phyloP scores from a whole-genome alignment of 1,140 invertebrate genomes.

The Spodoptera frugiperda region DNA sequence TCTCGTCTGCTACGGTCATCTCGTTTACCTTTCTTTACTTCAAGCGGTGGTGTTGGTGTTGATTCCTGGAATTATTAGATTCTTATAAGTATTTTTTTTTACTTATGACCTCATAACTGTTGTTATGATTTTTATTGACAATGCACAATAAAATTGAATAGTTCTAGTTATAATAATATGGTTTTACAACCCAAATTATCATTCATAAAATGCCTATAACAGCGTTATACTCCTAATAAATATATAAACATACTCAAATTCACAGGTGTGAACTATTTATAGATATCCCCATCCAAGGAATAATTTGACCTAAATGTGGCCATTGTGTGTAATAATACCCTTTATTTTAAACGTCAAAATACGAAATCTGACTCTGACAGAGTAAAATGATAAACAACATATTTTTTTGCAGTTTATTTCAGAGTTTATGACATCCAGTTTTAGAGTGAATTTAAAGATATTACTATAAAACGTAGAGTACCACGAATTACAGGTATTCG shows the following conservation, averaged over 20 bases:
- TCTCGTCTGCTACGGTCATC: slow-evolving; percentile 86
- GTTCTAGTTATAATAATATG: too few relatives aligned
- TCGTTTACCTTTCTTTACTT: slow-evolving; percentile 66
- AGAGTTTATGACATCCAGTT: too few relatives aligned
- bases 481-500: slow-evolving; percentile 11
- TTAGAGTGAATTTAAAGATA: neutral
- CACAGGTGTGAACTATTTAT: slow-evolving; percentile 25
- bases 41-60: slow-evolving; percentile 58
- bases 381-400: neutral
- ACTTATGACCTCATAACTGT: too few relatives aligned
- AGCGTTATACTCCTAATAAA: too few relatives aligned
- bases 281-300: neutral
- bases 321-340: slow-evolving; percentile 1
- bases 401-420: neutral
- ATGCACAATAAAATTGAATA: too few relatives aligned
- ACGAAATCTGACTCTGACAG: slow-evolving; percentile 38
- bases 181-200: too few relatives aligned
- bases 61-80: slow-evolving; percentile 63
- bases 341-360: slow-evolving; percentile 13
- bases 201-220: too few relatives aligned
- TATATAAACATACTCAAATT: neutral
- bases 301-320: slow-evolving; percentile 24
- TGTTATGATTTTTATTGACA: too few relatives aligned
- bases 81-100: neutral
- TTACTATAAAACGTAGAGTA: neutral